Base-by-base conservation (phyloP, 2,113 vertebrate species). In the Trichechus manatus region DNA sequence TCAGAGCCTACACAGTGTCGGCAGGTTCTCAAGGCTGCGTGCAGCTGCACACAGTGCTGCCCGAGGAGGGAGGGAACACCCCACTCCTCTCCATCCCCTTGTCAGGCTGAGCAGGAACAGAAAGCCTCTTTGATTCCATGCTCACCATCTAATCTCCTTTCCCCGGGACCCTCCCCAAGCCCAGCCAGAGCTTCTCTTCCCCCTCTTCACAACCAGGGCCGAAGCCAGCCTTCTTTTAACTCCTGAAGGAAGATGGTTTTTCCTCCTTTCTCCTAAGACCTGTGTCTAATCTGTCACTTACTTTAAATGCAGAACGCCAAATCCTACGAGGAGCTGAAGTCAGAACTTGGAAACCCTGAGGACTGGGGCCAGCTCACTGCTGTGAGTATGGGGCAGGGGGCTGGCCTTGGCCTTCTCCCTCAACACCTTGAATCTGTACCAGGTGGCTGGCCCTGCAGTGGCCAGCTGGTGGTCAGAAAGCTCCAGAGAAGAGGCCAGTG, bases 251-350 rank as follows among this genome's bases (percentile, higher is more conserved):
- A 95, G 94, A 87, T 17, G 20, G 0, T 0, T 9, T 83, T 94
- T 27, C n/a, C 22, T 91, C 23, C 42, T 6, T 22, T 27, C 14
- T 81, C 81, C 87, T 47, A 50, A 86, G 87, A 23, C 3, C 27
- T 4, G 1, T 25, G 15, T 88, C 84, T 96, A 42, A 95, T 61
- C 8, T 82, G 33, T 92, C 77, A 10, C 29, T 50, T 91, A 61
- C 20, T 96, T 92, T 97, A 14, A 74, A 11, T 86, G 59, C 97
- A 99, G 99, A 98, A 98, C 15, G 90, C 92, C 87, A 99, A 99
- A 97, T 99, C 99, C 66, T 99, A 99, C 0, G 98, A 99, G 44
- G 97, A 96, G 0, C 90, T 99, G 97, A 99, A 97, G 97, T 96
- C 97, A 0, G 99, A 99, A 96, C 98, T 99, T 47, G 98, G 97